Evolutionary conservation across 2,113 vertebrate genomes (phyloP), one percentile per base, ranked within the genome.

Genomic region (Peromyscus californicus): DNA sequence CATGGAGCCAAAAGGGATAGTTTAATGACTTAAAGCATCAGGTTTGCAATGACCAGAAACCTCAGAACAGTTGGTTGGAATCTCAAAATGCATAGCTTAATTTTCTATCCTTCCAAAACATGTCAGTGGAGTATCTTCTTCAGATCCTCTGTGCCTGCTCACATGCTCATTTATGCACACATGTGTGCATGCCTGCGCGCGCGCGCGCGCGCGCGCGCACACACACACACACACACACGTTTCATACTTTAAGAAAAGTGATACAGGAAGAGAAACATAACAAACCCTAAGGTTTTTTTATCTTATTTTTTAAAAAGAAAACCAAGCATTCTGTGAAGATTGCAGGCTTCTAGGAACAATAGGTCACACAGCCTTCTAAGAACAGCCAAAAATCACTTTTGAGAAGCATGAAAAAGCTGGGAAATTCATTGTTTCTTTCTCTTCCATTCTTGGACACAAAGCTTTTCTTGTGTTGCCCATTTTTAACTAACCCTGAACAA

Each of bases 11-110:
- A 75, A 96, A 87, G 94, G 89, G 89, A 96, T 97, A 69, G 59
- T 88, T 98, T 96, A 98, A 95, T 98, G 97, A 97, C 96, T 97
- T 97, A 98, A 97, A 97, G 92, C 91, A 96, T 97, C 95, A 97
- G 97, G 94, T 95, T 97, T 96, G 91, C 94, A 95, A 96, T 96
- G 97, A 97, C 97, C 96, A 96, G 96, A 94, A 95, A 97, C 97
- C 83, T 85, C 92, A 67, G 78, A 97, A 92, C 39, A 76, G 79
- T 96, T 63, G 21, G 69, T 93, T 95, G 97, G 97, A 97, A 97
- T 98, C 84, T 97, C 91, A 97, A 97, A 96, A 94, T 63, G 94
- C 94, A 92, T 95, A 97, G 91, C 42, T 97, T 96, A 96, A 92
- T 98, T 91, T 97, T 97, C 57, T 33, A 19, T 98, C 57, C 42